Base-by-base conservation (phyloP, 2,888 invertebrate genomes). In the Drosophila emarginata region DNA sequence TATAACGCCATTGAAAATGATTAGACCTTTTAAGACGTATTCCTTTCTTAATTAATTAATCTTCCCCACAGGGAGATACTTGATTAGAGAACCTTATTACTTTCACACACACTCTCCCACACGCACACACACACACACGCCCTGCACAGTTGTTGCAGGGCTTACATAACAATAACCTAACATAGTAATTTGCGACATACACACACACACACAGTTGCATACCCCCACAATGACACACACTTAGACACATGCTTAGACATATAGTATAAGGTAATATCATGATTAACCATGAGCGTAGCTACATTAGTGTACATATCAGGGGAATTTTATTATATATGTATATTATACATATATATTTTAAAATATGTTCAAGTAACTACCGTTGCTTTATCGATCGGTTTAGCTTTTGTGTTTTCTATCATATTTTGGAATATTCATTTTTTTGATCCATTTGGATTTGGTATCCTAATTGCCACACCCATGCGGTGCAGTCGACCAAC, bases 21-120 rank as follows among this genome's bases (percentile, higher is more conserved):
- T 45, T 45, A 21, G 45, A 45, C 45, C 18, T 45, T 45, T 45
- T 11, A 45, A 21, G 45, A 18, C 11, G 18, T 4, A 45, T 45
- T 45, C 45, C 18, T 45, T 21, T 45, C 45, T 15, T 45, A 45
- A 45, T 45, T 45, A 45, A 45, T 45, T 45, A 45, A 45, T 45
- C 45, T 26, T 12, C 21, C 4, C 12, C 18, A 45, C 1, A 75
- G 72, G 78, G 78, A 69, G 21, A 4, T 56, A 45, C 45, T 54
- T 58, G 60, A 61, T 45, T 45, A 21, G 45, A 45, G 21, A 18
- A 45, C 21, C 45, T 45, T 45, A 45, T 45, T 45, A 45, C 18
- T 21, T 18, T 12, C 15, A 11, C 18, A 21, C 45, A 45, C 18
- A 18, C 45, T 18, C 18, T n/a, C 15, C 5, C 40, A 18, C 40